Base-by-base conservation (phyloP, 2,797 vertebrate genomes). In the Lacerta bilineata region DNA sequence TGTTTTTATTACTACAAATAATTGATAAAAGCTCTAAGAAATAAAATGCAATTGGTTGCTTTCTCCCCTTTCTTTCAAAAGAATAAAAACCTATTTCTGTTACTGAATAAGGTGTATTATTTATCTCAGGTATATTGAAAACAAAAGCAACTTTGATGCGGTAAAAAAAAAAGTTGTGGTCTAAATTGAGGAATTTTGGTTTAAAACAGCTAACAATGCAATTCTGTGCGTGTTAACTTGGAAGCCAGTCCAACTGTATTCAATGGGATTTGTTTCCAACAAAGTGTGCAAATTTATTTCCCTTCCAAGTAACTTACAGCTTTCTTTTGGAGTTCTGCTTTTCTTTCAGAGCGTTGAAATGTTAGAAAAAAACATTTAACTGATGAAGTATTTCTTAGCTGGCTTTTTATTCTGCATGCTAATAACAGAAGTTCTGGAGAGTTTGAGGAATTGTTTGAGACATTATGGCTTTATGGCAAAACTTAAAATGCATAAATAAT, bases 381-480 rank as follows among this genome's bases (percentile, higher is more conserved):
- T 89, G 66, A 23, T 64, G 88, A 43, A 91, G 90, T 83, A 61
- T 0, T 4, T 46, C 10, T 27, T 33, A 13, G 84, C 81, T 89
- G n/a, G 33, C 76, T 4, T 10, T 83, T 69, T 4, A 23, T 20
- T 23, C 64, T 68, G 0, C 64, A 7, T 80, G 59, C 71, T 83
- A 18, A 78, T 6, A 84, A 83, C 90, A 90, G 76, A 43, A 87
- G 25, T 11, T 85, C 33, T 84, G 72, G 59, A 91, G 91, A 95
- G 80, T 55, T 75, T 41, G 78, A 71, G 33, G 36, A 61, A 71
- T 3, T 61, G 43, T 46, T 81, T 66, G 50, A 69, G 43, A 18
- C 4, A 36, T 50, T 64, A 36, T n/a, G 39, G 46, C 5, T 3
- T 36, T 69, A 23, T 23, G 1, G 46, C 77, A 55, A 18, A 55